phyloP scores from a whole-genome alignment of 2,113 vertebrate species.

The Hylia prasina region DNA sequence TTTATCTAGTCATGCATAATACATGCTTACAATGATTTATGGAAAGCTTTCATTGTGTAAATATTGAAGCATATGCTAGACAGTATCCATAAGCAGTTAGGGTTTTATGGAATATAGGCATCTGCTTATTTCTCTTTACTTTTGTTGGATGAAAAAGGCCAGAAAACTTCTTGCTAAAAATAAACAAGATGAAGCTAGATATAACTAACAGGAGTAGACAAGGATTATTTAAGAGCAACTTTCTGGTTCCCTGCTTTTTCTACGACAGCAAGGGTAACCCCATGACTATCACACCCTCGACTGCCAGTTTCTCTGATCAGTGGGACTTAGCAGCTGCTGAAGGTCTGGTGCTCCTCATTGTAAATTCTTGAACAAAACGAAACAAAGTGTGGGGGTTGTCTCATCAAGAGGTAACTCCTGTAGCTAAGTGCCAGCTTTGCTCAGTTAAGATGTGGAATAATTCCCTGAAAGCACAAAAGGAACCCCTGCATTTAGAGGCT shows the following conservation, averaged over 20 bases:
- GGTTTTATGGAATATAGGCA: not conserved
- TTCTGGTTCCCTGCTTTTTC: not conserved
- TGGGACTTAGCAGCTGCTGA: not conserved
- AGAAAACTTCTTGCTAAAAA: not conserved
- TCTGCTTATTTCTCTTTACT: not conserved
- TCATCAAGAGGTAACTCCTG: not conserved
- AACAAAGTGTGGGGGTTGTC: not conserved
- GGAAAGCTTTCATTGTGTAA: constrained; percentile 22
- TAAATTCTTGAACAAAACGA: not conserved
- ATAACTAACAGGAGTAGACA: not conserved
- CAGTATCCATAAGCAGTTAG: not conserved
- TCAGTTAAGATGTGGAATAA: not conserved
- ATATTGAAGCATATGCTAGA: constrained; percentile 23
- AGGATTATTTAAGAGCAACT: not conserved
- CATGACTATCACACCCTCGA: not conserved
- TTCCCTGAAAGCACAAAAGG: not conserved
- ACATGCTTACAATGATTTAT: constrained; percentile 1
- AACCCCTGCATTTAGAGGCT: accelerated
- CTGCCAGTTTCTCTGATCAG: not conserved
- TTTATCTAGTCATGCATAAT: constrained; percentile 47
- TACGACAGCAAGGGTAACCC: not conserved
- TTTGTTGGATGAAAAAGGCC: not conserved
- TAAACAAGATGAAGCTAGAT: not conserved
- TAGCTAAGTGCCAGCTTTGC: not conserved
- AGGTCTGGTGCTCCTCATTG: not conserved